Base-by-base conservation (phyloP, 2,888 invertebrate species). In the Xanthia icteritia region DNA sequence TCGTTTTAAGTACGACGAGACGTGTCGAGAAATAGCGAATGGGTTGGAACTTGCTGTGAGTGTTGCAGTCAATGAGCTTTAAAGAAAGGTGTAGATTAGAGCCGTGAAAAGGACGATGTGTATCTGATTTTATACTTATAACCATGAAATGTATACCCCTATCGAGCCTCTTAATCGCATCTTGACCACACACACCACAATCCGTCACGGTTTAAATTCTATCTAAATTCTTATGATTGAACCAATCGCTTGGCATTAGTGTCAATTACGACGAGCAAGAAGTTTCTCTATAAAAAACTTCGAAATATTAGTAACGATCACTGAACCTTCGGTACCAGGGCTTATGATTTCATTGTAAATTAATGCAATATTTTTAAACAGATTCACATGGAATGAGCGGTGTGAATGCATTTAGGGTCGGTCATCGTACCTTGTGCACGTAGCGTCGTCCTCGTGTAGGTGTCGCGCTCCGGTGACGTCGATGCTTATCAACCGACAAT, bases 401-500 rank as follows among this genome's bases (percentile, higher is more conserved):
- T 89, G 89, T 91, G 92, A 92, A 92, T 94, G 94, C 92, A 93
- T 93, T 93, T 93, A 93, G 94, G 93, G 93, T 79, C 95, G 96
- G 96, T 95, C 95, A 94, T 94, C 95, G 96, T 92, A 93, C 95
- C 88, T 92, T 91, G 90, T 85, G 89, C 91, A 86, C 87, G 86
- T 86, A 89, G 86, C 74, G 82, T 81, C 86, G 84, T 83, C 85
- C 82, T 87, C 88, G 90, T 89, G 92, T 92, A 91, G 92, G 94
- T 93, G 95, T 94, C 94, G 95, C 96, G 95, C 91, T 95, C 92
- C 93, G 95, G 89, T 94, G 94, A 93, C 93, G 94, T 91, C 94
- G 96, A 96, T 96, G 93, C 91, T 95, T 96, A 96, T 96, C 96
- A 92, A 90, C 88, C 91, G 89, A 94, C 96, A 96, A 96, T 96